phyloP scores from a whole-genome alignment of 2,888 invertebrate species.

The Cantharis rufa region DNA sequence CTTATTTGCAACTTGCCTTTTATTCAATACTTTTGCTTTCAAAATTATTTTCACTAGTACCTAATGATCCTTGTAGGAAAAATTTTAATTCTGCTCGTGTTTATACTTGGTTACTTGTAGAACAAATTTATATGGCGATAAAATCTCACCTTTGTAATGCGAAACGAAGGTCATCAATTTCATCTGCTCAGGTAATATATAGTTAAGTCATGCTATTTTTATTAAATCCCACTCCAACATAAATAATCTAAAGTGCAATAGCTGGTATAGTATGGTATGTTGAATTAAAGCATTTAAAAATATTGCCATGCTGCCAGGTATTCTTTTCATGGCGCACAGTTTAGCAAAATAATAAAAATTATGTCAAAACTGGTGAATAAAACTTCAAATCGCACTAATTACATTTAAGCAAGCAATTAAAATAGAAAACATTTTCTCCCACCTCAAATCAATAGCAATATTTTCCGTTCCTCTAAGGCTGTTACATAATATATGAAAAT shows the following conservation, averaged over 20 bases:
- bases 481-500: no score
- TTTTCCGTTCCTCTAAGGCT: no score
- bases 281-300: no score
- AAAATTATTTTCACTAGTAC: neutral
- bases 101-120: slow-evolving; percentile 10
- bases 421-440: no score
- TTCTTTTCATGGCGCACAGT: no score
- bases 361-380: no score
- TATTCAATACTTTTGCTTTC: neutral
- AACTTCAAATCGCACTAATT: no score
- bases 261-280: neutral
- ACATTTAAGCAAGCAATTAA: no score
- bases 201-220: neutral
- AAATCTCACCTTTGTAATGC: slow-evolving; percentile 12
- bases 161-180: slow-evolving; percentile 9
- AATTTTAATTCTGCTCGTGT: neutral
- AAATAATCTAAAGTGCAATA: neutral
- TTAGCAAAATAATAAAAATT: no score
- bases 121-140: slow-evolving; percentile 10
- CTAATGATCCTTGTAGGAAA: neutral
- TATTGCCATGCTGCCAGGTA: no score
- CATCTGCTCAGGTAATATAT: slow-evolving; percentile 1
- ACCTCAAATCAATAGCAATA: no score
- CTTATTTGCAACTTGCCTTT: no score
- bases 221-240: neutral